These are phyloP conservation scores for Linurgus olivaceus DNA, from an alignment of 2,797 vertebrate species.

Conservation along the genomic window DNA sequence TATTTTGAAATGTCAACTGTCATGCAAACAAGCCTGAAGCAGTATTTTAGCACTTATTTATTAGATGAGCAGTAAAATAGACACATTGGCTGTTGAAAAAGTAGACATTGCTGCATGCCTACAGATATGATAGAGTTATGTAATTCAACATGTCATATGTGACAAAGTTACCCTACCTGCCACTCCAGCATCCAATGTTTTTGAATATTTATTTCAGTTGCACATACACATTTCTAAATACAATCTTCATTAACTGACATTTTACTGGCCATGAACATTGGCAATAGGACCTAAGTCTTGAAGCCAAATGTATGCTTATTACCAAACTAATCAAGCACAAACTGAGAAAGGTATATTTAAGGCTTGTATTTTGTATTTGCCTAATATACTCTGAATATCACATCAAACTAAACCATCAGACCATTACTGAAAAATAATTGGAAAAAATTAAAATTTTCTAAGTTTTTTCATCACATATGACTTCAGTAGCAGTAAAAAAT, in stretches of 20 bases:
- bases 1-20: conserved; percentile 32
- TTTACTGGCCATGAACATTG: background rate
- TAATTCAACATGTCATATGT: background rate
- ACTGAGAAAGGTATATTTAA: background rate
- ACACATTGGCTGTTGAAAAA: background rate
- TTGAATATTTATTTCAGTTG: background rate
- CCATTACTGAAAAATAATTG: background rate
- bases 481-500: background rate
- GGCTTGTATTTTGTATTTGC: background rate
- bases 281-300: background rate
- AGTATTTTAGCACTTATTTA: background rate
- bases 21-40: background rate
- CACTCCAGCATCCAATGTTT: background rate
- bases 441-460: background rate
- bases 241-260: background rate
- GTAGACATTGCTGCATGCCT: background rate
- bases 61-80: background rate
- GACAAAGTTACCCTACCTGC: background rate
- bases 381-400: background rate
- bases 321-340: background rate
- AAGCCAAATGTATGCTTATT: background rate
- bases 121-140: background rate
- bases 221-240: background rate
- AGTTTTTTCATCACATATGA: background rate
- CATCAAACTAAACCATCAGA: background rate